Evolutionary conservation across 1,140 invertebrate genomes (phyloP).

Genomic region (Papilio dardanus): DNA sequence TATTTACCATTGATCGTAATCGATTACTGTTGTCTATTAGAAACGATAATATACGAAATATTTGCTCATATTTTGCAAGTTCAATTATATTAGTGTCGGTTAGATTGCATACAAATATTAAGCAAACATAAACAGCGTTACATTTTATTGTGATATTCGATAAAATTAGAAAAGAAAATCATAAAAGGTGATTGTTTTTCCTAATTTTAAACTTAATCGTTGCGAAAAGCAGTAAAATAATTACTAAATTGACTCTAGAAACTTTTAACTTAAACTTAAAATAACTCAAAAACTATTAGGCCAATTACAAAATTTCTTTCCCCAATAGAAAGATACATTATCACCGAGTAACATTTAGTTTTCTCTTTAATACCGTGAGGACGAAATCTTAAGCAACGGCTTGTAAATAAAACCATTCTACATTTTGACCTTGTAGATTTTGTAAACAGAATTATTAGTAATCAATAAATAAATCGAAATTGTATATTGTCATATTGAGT

Average conservation of each 20-base stretch:
- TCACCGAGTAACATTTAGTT: no score
- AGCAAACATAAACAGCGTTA: no score
- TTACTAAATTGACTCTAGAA: no score
- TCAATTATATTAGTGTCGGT: neutral
- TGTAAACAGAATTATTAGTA: neutral
- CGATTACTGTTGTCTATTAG: conserved; percentile 24
- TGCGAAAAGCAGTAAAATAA: no score
- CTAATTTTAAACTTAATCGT: no score
- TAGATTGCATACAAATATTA: neutral
- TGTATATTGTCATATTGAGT: neutral
- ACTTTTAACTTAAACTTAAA: no score
- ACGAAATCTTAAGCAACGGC: no score
- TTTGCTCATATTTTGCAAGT: neutral
- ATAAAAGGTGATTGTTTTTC: no score
- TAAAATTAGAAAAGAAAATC: neutral
- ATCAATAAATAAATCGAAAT: neutral
- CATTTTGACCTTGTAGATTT: neutral
- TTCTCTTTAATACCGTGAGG: neutral
- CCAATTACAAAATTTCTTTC: no score
- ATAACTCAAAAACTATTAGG: no score
- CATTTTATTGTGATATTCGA: neutral
- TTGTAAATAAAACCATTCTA: neutral
- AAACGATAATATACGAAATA: conserved; percentile 1
- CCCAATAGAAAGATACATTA: no score
- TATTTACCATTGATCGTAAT: conserved; percentile 24